Conservation (phyloP, 2,888 invertebrate genomes). For the Lycaena phlaeas region DNA sequence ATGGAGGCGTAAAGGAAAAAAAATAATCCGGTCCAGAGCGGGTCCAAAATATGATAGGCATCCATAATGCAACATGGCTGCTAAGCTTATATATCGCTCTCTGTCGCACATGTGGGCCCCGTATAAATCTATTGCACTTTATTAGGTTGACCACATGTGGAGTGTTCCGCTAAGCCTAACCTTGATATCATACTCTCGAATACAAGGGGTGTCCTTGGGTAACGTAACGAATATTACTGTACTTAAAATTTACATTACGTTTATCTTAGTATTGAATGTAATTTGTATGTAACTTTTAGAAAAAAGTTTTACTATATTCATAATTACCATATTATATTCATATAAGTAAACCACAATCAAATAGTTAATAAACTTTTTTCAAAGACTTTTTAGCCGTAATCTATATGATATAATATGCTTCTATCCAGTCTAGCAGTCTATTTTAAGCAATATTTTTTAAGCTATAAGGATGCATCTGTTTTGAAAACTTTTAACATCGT, state of each 20-base stretch:
- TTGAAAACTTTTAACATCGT: too few relatives aligned
- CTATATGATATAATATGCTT: too few relatives aligned
- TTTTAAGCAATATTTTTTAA: too few relatives aligned
- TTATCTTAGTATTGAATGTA: neutral
- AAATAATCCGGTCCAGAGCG: constrained; percentile 69
- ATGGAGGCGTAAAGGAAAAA: constrained; percentile 66
- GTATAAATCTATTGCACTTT: constrained; percentile 56
- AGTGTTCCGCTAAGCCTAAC: constrained; percentile 73
- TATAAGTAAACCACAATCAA: too few relatives aligned
- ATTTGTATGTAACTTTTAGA: neutral
- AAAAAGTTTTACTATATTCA: too few relatives aligned
- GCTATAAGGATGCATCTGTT: too few relatives aligned
- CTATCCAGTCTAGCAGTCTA: too few relatives aligned
- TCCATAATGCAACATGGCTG: constrained; percentile 74
- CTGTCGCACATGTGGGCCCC: constrained; percentile 34
- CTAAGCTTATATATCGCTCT: constrained; percentile 60
- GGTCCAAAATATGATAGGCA: constrained; percentile 74
- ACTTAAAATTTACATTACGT: constrained; percentile 13
- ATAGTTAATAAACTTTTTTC: too few relatives aligned
- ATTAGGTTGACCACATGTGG: constrained; percentile 73
- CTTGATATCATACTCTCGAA: constrained; percentile 69
- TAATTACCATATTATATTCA: too few relatives aligned
- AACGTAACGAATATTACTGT: constrained; percentile 4
- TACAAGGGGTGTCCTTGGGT: constrained; percentile 45
- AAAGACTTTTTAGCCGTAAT: too few relatives aligned